These are phyloP conservation scores for Phoebastria nigripes DNA, from an alignment of 2,797 vertebrate genomes.

Conservation along the genomic window DNA sequence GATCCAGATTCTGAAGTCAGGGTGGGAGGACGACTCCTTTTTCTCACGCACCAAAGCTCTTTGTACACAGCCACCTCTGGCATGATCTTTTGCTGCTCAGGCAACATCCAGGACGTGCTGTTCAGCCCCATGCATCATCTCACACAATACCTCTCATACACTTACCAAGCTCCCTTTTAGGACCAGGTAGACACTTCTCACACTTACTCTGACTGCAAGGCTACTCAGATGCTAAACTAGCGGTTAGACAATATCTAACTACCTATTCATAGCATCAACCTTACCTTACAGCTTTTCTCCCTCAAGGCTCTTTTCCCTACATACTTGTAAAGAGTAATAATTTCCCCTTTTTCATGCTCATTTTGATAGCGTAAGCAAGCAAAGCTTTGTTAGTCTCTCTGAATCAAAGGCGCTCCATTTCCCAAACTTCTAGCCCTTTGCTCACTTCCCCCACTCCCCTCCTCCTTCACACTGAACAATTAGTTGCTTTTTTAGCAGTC, in stretches of 20 bases:
- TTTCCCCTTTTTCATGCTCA: background rate
- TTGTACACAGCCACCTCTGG: background rate
- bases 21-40: background rate
- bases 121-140: background rate
- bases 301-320: background rate
- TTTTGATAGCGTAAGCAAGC: background rate
- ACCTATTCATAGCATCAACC: background rate
- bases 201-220: background rate
- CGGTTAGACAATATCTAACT: background rate
- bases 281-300: background rate
- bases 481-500: background rate
- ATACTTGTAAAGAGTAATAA: background rate
- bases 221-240: background rate
- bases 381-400: background rate
- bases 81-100: background rate
- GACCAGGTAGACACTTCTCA: background rate
- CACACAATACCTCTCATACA: background rate
- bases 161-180: background rate
- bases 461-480: too few species aligned
- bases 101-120: background rate
- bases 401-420: background rate
- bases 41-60: background rate
- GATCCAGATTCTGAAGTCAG: background rate
- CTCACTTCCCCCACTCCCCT: background rate
- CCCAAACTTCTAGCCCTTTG: background rate